phyloP scores from a whole-genome alignment of 1,140 invertebrate species.

The Heterodera schachtii region DNA sequence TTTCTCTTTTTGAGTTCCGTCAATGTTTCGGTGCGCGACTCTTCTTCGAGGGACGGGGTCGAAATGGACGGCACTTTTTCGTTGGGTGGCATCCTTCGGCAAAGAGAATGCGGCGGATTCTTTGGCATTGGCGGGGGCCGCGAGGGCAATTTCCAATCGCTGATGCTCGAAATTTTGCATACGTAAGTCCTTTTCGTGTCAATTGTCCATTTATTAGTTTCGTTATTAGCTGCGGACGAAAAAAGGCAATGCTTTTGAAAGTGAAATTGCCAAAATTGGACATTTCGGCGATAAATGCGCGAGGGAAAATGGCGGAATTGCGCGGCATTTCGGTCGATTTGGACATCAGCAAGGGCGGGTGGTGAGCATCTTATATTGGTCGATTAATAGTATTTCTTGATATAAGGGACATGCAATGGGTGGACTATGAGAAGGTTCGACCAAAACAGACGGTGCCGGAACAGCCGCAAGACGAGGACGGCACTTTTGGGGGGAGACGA shows the following conservation, averaged over 20 bases:
- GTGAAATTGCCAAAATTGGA: constrained; percentile 18
- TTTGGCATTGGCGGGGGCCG: background rate
- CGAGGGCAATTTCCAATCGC: background rate
- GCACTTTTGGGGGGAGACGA: background rate
- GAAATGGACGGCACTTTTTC: constrained; percentile 10
- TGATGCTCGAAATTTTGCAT: constrained; percentile 14
- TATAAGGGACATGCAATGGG: background rate
- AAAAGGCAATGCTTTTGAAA: constrained; percentile 8
- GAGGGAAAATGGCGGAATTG: constrained; percentile 1
- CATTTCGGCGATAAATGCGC: background rate
- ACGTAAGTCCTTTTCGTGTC: background rate
- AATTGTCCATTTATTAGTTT: background rate
- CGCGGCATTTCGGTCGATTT: constrained; percentile 8
- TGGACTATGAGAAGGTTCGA: constrained; percentile 5
- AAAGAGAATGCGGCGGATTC: constrained; percentile 5
- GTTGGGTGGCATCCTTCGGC: constrained; percentile 14
- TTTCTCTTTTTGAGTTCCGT: background rate
- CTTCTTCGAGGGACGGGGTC: background rate
- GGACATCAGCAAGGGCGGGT: background rate
- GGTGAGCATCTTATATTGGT: background rate
- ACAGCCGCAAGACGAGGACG: background rate
- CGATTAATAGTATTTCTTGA: too few relatives aligned
- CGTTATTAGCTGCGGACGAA: constrained; percentile 16
- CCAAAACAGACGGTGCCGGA: background rate
- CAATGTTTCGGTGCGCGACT: constrained; percentile 1